Conservation (phyloP, 2,888 invertebrate species). For the Syrista parreyssii region DNA sequence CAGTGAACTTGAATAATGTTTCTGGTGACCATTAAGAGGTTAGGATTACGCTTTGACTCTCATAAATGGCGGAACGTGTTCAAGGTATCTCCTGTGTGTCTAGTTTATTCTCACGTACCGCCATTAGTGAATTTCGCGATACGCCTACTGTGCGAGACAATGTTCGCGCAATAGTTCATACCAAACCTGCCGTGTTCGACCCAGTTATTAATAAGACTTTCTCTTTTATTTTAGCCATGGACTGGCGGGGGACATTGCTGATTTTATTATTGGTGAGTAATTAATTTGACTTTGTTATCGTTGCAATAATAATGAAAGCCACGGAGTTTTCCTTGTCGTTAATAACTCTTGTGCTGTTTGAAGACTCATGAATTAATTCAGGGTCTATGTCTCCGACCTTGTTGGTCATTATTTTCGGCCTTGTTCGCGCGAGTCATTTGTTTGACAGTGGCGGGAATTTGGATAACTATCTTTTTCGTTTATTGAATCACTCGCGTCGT, state of each 20-base stretch:
- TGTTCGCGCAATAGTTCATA: slow-evolving; percentile 38
- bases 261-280: slow-evolving; percentile 58
- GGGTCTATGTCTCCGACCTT: background rate
- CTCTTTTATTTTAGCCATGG: slow-evolving; percentile 64
- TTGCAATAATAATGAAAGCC: background rate
- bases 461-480: background rate
- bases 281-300: background rate
- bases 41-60: background rate
- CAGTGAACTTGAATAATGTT: background rate
- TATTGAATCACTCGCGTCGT: background rate
- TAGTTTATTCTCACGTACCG: background rate
- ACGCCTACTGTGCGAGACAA: slow-evolving; percentile 10
- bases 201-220: slow-evolving; percentile 62
- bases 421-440: background rate
- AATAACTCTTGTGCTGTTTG: background rate
- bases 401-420: background rate
- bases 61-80: background rate
- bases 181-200: slow-evolving; percentile 39
- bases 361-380: background rate
- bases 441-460: background rate
- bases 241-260: slow-evolving; percentile 54
- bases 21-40: background rate
- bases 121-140: slow-evolving; percentile 1
- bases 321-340: background rate
- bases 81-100: background rate